These are phyloP conservation scores for Petrosia ficiformis DNA, from an alignment of 37 sponge, comb jelly and placozoan species.

Conservation along the genomic window DNA sequence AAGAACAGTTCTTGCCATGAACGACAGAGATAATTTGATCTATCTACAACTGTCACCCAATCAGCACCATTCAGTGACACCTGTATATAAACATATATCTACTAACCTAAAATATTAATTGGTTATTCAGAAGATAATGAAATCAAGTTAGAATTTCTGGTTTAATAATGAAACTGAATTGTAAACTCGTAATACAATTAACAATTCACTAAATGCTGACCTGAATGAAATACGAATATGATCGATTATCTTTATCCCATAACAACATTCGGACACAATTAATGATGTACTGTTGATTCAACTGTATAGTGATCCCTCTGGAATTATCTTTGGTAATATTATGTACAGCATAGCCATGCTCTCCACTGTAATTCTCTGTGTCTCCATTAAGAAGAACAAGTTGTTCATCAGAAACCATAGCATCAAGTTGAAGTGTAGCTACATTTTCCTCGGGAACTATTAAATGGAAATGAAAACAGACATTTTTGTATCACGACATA, in stretches of 20 bases:
- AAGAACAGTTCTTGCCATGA: slow-evolving; percentile 90
- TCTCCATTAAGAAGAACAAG: slow-evolving; percentile 74
- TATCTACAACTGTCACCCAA: slow-evolving; percentile 82
- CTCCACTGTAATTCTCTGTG: slow-evolving; percentile 78
- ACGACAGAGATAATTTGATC: slow-evolving; percentile 72
- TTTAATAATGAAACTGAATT: background rate
- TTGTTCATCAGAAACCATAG: slow-evolving; percentile 60
- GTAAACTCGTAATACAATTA: background rate
- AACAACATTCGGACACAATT: slow-evolving; percentile 85
- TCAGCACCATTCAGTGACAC: slow-evolving; percentile 73
- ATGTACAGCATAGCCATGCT: slow-evolving; percentile 81
- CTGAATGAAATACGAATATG: slow-evolving; percentile 66
- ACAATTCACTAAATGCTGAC: background rate
- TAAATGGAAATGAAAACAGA: background rate
- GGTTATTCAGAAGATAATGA: no score
- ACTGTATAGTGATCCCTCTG: slow-evolving; percentile 83
- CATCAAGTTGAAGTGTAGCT: slow-evolving; percentile 68
- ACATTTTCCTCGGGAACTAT: slow-evolving; percentile 86
- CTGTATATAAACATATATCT: slow-evolving; percentile 17
- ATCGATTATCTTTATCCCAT: slow-evolving; percentile 92
- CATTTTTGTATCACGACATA: background rate
- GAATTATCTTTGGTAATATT: slow-evolving; percentile 51
- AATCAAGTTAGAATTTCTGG: no score
- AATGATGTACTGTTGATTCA: slow-evolving; percentile 82
- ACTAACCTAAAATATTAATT: no score